A percentile compares a stretch with the other conserved stretches of the same genome.
phyloP scores from a whole-genome alignment of 1,140 invertebrate genomes.

The Leptinotarsa texana region DNA sequence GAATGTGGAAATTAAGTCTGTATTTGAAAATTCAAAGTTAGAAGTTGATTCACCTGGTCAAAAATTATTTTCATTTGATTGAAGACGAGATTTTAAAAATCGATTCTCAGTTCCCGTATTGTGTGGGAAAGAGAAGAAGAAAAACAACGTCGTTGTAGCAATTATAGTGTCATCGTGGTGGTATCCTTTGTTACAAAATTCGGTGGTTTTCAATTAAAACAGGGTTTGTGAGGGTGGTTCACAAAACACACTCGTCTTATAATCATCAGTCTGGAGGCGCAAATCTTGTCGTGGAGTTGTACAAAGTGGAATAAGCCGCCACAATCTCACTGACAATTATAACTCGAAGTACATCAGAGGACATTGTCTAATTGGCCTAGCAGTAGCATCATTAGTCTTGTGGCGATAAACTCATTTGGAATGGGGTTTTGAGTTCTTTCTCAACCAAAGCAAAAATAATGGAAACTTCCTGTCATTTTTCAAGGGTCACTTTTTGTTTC shows the following conservation, averaged over 20 bases:
- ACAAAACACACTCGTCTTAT: constrained; percentile 28
- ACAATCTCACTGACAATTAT: constrained; percentile 33
- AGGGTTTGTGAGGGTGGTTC: constrained; percentile 7
- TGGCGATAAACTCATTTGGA: background rate
- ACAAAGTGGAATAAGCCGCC: constrained; percentile 32
- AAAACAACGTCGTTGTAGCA: constrained; percentile 7
- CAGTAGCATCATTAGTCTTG: constrained; percentile 1
- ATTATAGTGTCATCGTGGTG: constrained; percentile 9
- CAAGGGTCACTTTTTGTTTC: too few relatives aligned
- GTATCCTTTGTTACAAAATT: constrained; percentile 10
- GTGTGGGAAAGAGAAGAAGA: background rate
- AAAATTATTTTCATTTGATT: too few relatives aligned
- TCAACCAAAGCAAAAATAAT: too few relatives aligned
- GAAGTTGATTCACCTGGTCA: too few relatives aligned
- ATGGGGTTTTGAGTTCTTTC: background rate
- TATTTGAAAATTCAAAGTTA: too few relatives aligned
- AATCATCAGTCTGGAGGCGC: constrained; percentile 27
- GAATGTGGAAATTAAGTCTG: too few relatives aligned
- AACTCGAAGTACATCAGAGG: constrained; percentile 29
- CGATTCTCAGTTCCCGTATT: too few relatives aligned
- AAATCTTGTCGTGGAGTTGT: constrained; percentile 31
- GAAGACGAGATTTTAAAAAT: too few relatives aligned
- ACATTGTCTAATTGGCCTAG: constrained; percentile 34
- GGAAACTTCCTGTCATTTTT: too few relatives aligned
- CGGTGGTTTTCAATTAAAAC: constrained; percentile 24